Conservation (phyloP, 2,888 invertebrate genomes). For the Meteorus cinctellus region DNA sequence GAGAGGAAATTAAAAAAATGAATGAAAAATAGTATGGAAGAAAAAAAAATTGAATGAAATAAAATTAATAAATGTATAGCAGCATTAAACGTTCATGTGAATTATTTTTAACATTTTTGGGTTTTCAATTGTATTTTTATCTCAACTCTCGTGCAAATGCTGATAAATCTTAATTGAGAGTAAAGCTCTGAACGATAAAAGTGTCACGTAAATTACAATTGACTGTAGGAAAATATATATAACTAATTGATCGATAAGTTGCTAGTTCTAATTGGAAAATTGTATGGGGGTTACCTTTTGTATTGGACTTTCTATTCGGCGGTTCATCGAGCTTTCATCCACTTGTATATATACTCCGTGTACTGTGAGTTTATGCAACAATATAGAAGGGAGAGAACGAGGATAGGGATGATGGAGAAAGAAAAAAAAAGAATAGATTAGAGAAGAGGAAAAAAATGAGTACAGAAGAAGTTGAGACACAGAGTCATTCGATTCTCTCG, state of each 20-base stretch:
- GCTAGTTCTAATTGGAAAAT: conserved; percentile 19
- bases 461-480: neutral
- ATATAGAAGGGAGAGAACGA: neutral
- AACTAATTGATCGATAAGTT: neutral
- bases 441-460: neutral
- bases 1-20: neutral
- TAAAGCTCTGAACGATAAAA: conserved; percentile 7
- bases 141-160: conserved; percentile 14
- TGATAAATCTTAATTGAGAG: conserved; percentile 30
- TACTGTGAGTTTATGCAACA: neutral
- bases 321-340: neutral
- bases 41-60: conserved; percentile 12
- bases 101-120: neutral
- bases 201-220: conserved; percentile 20
- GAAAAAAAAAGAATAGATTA: neutral
- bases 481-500: conserved; percentile 37
- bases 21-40: neutral
- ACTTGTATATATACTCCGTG: neutral
- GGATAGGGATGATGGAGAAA: too few species aligned
- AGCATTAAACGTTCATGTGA: neutral
- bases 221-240: neutral
- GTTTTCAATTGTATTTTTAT: conserved; percentile 1
- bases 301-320: neutral
- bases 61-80: neutral
- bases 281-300: neutral